Evolutionary conservation across 1,140 invertebrate species (phyloP), one percentile per base, ranked within the genome.

Genomic region (Lethrus apterus): DNA sequence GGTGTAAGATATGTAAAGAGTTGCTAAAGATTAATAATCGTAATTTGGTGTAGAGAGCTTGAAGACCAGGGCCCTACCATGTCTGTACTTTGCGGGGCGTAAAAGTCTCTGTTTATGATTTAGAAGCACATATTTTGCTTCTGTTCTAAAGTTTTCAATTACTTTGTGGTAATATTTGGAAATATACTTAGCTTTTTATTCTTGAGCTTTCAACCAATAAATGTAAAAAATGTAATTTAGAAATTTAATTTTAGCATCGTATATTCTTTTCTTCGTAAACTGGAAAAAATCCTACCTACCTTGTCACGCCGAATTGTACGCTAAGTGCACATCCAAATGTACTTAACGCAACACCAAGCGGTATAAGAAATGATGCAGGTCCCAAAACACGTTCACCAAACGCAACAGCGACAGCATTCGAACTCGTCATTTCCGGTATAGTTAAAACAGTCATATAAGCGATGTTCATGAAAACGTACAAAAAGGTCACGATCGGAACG

Each of bases 391-490:
- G 63, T 13, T 77, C 70, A 0, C 80, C 83, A 66, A 85, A 86
- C 0, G 73, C 65, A 21, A 96, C 86, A 13, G 92, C 93, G 0
- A 96, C 93, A 0, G 93, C 93, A 19, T 80, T 75, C 0, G 86
- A 81, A 9, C 69, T 70, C 0, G 84, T 71, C 72, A 97, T 86
- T 65, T 95, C 91, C 0, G 77, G 69, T 2, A 81, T 78, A 4
- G 76, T 82, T 43, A 97, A 69, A 0, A 84, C 91, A 1, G 92
- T 83, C 76, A 96, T 88, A 64, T 97, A 95, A 17, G 92, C 84
- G 0, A 96, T 72, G 63, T 97, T 97, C 75, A 93, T 89, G 44
- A 89, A 75, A 4, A 93, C 81, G 62, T 97, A 97, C 2, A 95
- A 75, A 1, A 80, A 57, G 0, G 90, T 95, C 0, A 93, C 86